Percentiles rank a stretch among this genome's conserved stretches.
phyloP scores from a whole-genome alignment of 2,113 vertebrate genomes.

The Forbesichthys papilliferus region DNA sequence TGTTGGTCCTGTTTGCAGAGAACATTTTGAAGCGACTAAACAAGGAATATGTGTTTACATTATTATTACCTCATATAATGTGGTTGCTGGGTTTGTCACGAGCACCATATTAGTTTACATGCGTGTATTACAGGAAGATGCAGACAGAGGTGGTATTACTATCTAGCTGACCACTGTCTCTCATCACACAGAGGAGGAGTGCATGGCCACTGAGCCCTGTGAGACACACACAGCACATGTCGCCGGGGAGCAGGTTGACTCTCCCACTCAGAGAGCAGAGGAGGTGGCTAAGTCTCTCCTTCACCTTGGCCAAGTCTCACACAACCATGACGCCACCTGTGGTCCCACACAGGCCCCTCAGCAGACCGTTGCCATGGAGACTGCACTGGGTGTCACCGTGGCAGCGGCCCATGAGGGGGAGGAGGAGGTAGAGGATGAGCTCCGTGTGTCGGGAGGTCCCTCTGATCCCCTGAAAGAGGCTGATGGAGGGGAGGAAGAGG shows the following conservation, averaged over 20 bases:
- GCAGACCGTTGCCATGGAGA: conserved; percentile 57
- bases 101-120: too few relatives aligned
- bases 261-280: conserved; percentile 35
- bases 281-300: conserved; percentile 87
- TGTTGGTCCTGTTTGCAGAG: too few relatives aligned
- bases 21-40: background rate
- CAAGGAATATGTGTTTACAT: background rate
- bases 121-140: background rate
- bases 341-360: conserved; percentile 36
- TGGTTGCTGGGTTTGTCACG: too few relatives aligned
- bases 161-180: conserved; percentile 22
- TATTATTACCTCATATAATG: background rate
- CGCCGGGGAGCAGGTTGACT: conserved; percentile 21
- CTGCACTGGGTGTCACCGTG: conserved; percentile 43
- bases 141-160: conserved; percentile 15
- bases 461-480: conserved; percentile 53
- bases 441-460: conserved; percentile 33
- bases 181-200: conserved; percentile 72
- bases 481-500: conserved; percentile 66
- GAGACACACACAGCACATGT: conserved; percentile 40
- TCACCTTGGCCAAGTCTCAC: conserved; percentile 81
- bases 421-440: conserved; percentile 54
- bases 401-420: conserved; percentile 57
- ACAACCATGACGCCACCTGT: conserved; percentile 59
- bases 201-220: conserved; percentile 64